A percentile compares a stretch with the other conserved stretches of the same genome.
phyloP scores from a whole-genome alignment of 2,797 vertebrate species.

The Dryobates pubescens region DNA sequence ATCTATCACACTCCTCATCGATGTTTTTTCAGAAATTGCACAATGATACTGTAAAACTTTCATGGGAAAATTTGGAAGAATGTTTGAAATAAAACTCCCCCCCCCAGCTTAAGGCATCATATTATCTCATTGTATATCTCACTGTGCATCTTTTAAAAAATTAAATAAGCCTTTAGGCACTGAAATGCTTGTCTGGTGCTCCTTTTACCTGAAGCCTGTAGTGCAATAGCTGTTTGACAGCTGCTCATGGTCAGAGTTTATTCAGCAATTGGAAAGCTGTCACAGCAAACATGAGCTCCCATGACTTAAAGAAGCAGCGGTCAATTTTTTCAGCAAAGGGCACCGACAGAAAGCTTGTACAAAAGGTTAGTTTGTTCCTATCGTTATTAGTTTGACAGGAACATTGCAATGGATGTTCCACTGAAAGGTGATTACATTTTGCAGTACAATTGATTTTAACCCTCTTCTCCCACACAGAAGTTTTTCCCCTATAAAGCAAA shows the following conservation, averaged over 20 bases:
- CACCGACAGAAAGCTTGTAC: neutral
- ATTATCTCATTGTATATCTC: neutral
- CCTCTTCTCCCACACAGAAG: neutral
- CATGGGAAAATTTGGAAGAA: neutral
- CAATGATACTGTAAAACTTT: neutral
- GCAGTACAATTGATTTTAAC: neutral
- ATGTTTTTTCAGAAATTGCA: neutral
- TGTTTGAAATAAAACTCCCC: neutral
- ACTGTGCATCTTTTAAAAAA: neutral
- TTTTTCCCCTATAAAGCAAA: neutral
- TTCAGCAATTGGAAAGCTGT: slow-evolving; percentile 69
- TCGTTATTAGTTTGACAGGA: neutral
- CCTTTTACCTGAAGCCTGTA: slow-evolving; percentile 29
- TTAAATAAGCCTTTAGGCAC: neutral
- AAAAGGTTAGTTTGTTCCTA: neutral
- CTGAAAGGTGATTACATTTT: slow-evolving; percentile 1
- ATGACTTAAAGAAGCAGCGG: slow-evolving; percentile 62
- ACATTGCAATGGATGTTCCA: neutral
- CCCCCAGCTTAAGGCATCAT: neutral
- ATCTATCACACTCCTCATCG: neutral
- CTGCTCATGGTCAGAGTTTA: slow-evolving; percentile 66
- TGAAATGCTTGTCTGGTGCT: neutral
- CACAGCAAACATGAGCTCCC: slow-evolving; percentile 43
- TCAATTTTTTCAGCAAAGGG: slow-evolving; percentile 4
- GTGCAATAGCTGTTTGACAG: slow-evolving; percentile 60